Base-by-base conservation (phyloP, 1,140 invertebrate genomes). In the Bombus vancouverensis region DNA sequence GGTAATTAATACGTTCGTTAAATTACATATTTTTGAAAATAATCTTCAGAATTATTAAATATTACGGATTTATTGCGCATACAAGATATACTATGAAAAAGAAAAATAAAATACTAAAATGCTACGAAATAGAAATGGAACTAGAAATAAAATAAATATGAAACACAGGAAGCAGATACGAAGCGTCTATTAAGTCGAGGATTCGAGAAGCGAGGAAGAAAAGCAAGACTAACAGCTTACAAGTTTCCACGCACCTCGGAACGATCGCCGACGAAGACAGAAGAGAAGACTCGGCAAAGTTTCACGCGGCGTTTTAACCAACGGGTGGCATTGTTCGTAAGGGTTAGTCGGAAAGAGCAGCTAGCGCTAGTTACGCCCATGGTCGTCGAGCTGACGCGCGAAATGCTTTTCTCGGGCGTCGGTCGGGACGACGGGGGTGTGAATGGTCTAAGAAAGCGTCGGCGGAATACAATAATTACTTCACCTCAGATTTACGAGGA, bases 381-480 rank as follows among this genome's bases (percentile, higher is more conserved):
- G 92, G 91, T 89, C 93, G 91, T 89, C 93, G 92, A 93, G 93
- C 93, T 94, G 93, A 93, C 94, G 93, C 93, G 91, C 93, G 92
- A 93, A 90, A 87, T 88, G 89, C 89, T 90, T 92, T 90, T 87
- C 92, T 91, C 92, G 85, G 59, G 15, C 89, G 87, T 89, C 70
- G 47, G 80, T 44, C 32, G 53, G 57, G 32, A 10, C 10, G 76
- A 32, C 42, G 75, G 86, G 87, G 91, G 93, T 92, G 91, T 93
- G 91, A 93, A 94, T 94, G 91, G 91, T 93, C 92, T 92, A 93
- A 93, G 93, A 94, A 94, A 94, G 90, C 93, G 90, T 90, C 90
- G 92, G 92, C 88, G 93, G 92, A 94, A 94, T 95, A 95, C 94
- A 94, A 94, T 95, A 95, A 94, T 95, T 94, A 95, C 94, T 95